Evolutionary conservation across 2,113 vertebrate species (phyloP).

Genomic region (Oceanodroma tethys): DNA sequence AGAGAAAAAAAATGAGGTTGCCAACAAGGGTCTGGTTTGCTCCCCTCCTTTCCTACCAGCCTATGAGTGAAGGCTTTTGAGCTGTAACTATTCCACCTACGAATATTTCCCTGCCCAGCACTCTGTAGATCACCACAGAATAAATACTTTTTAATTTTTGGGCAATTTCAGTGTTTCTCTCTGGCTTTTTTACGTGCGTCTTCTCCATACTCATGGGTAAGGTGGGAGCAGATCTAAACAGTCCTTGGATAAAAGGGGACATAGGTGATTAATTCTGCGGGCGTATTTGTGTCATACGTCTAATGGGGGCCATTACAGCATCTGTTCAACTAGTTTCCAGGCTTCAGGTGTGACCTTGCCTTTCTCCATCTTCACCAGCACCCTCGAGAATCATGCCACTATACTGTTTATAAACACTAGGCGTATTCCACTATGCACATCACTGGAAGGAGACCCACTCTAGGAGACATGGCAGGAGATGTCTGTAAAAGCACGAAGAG

Average conservation of each 20-base stretch:
- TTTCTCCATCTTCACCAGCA: neutral
- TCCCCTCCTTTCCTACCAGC: neutral
- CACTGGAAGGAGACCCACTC: neutral
- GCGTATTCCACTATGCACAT: neutral
- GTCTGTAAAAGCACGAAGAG: neutral
- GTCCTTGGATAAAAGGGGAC: neutral
- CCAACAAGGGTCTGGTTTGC: neutral
- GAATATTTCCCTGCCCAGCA: neutral
- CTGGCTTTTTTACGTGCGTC: rapidly evolving
- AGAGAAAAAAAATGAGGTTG: rapidly evolving
- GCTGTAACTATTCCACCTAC: neutral
- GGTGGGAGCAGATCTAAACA: neutral
- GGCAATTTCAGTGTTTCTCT: neutral
- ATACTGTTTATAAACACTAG: neutral
- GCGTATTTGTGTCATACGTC: rapidly evolving
- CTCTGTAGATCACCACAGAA: neutral
- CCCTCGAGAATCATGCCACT: rapidly evolving
- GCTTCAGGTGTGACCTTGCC: neutral
- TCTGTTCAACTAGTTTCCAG: neutral
- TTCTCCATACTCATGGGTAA: neutral
- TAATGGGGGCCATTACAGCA: too few species aligned
- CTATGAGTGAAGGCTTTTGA: neutral
- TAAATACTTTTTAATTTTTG: neutral
- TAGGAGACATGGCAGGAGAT: neutral
- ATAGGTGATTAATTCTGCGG: neutral